Evolutionary conservation across 2,888 invertebrate genomes (phyloP), one percentile per base, ranked within the genome.

Genomic region (Aphodius sticticus): DNA sequence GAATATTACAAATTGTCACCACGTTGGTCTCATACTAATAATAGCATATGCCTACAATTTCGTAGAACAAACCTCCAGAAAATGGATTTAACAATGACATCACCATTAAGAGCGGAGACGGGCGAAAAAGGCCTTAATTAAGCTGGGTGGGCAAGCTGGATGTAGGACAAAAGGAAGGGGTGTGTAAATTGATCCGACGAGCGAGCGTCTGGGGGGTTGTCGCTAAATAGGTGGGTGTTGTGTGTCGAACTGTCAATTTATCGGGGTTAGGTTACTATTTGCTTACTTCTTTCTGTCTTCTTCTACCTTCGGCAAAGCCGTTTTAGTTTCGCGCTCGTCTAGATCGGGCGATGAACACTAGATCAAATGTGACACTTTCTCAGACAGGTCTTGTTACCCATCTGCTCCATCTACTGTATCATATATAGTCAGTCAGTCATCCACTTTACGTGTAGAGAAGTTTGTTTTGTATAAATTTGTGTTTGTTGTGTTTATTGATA

Each of bases 201-300:
- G 53, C 9, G 53, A 9, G 53, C 53, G 53, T 53, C 53, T 53
- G 53, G 53, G 53, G 53, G 53, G 53, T 53, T 53, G 53, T 53
- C 53, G 53, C 53, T 53, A 53, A 53, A 53, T 53, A 53, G 53
- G 53, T 53, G 53, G 53, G 53, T 53, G 53, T 53, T 53, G 53
- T 53, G 53, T 53, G 53, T 53, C 53, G 53, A 53, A 53, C 53
- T 53, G 53, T 53, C 53, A 53, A 53, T 53, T 53, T 53, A 53
- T 53, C 53, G 53, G 53, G 53, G 53, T 53, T 53, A 53, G 53
- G 53, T 53, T 53, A 53, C 53, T 12, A 53, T 53, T 53, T 53
- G 53, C 53, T 5, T 12, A 53, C 53, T 53, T 53, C 53, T 38
- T 6, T 38, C 6, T 53, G 6, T 53, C 53, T 53, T 53, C 53